Conservation (phyloP, 2,797 vertebrate genomes). For the Enteromius viviparus region DNA sequence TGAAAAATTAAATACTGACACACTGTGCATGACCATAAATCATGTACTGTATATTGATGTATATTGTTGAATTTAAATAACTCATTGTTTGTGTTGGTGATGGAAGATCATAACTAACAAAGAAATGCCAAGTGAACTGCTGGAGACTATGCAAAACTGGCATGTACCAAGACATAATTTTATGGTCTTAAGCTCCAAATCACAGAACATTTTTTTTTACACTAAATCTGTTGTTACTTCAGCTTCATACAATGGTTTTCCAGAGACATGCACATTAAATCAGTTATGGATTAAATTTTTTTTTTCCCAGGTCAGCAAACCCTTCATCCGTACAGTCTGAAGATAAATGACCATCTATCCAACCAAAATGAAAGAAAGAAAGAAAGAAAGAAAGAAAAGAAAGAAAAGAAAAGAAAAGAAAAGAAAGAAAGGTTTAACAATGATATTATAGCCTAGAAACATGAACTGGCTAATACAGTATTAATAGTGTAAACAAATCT, state of each 20-base stretch:
- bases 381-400: constrained; percentile 69
- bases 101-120: constrained; percentile 40
- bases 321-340: constrained; percentile 60
- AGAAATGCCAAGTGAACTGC: constrained; percentile 17
- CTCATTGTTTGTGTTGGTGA: constrained; percentile 31
- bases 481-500: not conserved
- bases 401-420: no score
- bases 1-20: constrained; percentile 2
- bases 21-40: not conserved
- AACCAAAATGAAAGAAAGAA: constrained; percentile 68
- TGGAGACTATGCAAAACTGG: constrained; percentile 41
- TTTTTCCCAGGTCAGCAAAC: constrained; percentile 71
- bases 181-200: constrained; percentile 59
- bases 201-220: constrained; percentile 59
- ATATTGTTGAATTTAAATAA: constrained; percentile 20
- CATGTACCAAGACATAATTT: constrained; percentile 63
- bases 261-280: constrained; percentile 63
- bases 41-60: constrained; percentile 10
- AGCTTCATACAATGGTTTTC: constrained; percentile 45
- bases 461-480: not conserved
- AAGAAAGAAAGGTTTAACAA: constrained; percentile 16
- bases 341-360: constrained; percentile 71
- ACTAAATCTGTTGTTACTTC: constrained; percentile 39
- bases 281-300: constrained; percentile 61
- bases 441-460: not conserved